phyloP scores from a whole-genome alignment of 2,797 vertebrate species.

The Cichlasoma orientale region DNA sequence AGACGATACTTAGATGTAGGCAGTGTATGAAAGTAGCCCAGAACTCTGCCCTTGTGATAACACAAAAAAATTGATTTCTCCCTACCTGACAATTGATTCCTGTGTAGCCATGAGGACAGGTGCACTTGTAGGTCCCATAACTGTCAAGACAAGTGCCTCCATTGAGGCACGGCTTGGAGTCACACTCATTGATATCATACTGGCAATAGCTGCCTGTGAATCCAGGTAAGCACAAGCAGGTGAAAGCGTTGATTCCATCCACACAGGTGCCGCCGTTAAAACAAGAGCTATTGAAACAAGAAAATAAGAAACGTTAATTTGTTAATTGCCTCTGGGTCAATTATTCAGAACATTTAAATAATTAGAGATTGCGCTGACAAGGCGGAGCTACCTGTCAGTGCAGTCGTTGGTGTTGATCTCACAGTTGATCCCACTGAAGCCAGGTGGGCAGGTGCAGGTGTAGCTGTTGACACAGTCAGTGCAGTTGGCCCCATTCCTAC shows the following conservation, averaged over 20 bases:
- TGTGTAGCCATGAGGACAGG: conserved; percentile 94
- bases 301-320: neutral
- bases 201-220: conserved; percentile 98
- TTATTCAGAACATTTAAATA: neutral
- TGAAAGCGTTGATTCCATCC: conserved; percentile 96
- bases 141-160: conserved; percentile 96
- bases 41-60: neutral
- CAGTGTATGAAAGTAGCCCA: neutral
- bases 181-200: conserved; percentile 94
- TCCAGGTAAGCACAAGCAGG: conserved; percentile 89
- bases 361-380: neutral
- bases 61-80: neutral
- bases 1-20: neutral
- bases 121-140: conserved; percentile 95
- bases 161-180: conserved; percentile 93
- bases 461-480: conserved; percentile 96
- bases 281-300: conserved; percentile 86
- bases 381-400: conserved; percentile 90
- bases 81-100: conserved; percentile 95
- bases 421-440: conserved; percentile 95
- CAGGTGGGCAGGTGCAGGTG: conserved; percentile 92
- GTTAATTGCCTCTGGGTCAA: neutral
- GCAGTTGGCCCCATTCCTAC: conserved; percentile 93
- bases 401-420: conserved; percentile 97
- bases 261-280: conserved; percentile 95